phyloP scores from a whole-genome alignment of 2,888 invertebrate species.

The Drosophila yooni region DNA sequence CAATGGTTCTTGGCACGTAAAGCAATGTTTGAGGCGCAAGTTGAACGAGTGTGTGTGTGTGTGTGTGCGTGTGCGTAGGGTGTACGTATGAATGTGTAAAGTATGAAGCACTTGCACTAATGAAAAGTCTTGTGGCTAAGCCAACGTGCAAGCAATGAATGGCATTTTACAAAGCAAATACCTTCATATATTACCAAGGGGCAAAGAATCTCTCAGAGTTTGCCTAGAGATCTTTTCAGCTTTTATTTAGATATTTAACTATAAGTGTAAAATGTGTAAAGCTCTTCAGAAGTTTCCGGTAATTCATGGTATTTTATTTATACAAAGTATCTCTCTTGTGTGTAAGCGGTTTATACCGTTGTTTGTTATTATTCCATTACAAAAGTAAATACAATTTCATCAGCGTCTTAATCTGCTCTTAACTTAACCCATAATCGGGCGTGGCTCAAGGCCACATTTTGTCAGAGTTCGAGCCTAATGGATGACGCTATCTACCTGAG shows the following conservation, averaged over 20 bases:
- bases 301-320: not conserved
- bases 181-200: conserved; percentile 4
- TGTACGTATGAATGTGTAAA: conserved; percentile 22
- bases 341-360: conserved; percentile 4
- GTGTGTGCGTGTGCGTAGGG: conserved; percentile 5
- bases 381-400: conserved; percentile 38
- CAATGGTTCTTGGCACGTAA: conserved; percentile 72
- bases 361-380: conserved; percentile 21
- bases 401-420: conserved; percentile 25
- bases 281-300: not conserved
- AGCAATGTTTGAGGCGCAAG: conserved; percentile 61
- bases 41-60: conserved; percentile 30
- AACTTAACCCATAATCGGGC: not conserved
- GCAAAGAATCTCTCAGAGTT: not conserved
- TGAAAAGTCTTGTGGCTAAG: conserved; percentile 67
- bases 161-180: conserved; percentile 27
- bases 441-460: conserved; percentile 42
- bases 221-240: conserved; percentile 5
- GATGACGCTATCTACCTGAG: conserved; percentile 60
- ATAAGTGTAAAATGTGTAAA: not conserved
- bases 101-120: conserved; percentile 74
- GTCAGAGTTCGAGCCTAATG: conserved; percentile 29
- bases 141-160: conserved; percentile 14
- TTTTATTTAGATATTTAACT: conserved; percentile 1
- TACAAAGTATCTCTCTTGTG: conserved; percentile 1